Base-by-base conservation (phyloP, 2,113 vertebrate species). In the Pongo abelii region DNA sequence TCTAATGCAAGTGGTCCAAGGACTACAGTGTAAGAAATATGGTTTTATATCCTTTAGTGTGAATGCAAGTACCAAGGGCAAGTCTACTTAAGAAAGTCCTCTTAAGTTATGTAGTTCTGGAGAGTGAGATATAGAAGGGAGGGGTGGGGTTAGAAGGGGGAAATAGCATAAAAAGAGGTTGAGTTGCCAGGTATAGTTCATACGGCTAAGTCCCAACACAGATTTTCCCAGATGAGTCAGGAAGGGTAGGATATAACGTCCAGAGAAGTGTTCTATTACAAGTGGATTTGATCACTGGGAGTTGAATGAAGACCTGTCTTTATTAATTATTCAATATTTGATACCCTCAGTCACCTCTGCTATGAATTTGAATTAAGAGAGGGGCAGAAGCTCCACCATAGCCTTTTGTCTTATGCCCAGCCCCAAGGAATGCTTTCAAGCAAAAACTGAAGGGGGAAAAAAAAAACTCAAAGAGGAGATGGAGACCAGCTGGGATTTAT, bases 401-500 rank as follows among this genome's bases (percentile, higher is more conserved):
- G 13, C 50, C 48, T 14, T 96, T 50, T 88, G 18, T 70, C 64
- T 64, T 52, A 18, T 40, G 27, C 59, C 75, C 55, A 84, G 35
- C 50, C 89, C 38, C 5, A 11, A 95, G 77, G 80, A 94, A 88
- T 67, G 50, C 87, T 95, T 96, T 97, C 79, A 96, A 96, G 69
- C 90, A 81, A 94, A 97, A 97, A 59, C 22, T 74, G 77, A 81
- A 95, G 96, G 61, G 61, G 1, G 5, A 61, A 61, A 32, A 91
- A 88, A 95, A 93, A 96, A 50, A 84, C 59, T 94, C 69, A 72
- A 32, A 90, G 55, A 92, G 70, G 70, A 96, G 94, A 96, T 10
- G 16, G 77, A 52, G 84, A 93, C 75, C 96, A 96, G 84, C 94
- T 95, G 88, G 91, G 88, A 97, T 97, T 95, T 94, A 97, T 97